Base-by-base conservation (phyloP, 2,797 vertebrate genomes). In the Pogoniulus pusillus region DNA sequence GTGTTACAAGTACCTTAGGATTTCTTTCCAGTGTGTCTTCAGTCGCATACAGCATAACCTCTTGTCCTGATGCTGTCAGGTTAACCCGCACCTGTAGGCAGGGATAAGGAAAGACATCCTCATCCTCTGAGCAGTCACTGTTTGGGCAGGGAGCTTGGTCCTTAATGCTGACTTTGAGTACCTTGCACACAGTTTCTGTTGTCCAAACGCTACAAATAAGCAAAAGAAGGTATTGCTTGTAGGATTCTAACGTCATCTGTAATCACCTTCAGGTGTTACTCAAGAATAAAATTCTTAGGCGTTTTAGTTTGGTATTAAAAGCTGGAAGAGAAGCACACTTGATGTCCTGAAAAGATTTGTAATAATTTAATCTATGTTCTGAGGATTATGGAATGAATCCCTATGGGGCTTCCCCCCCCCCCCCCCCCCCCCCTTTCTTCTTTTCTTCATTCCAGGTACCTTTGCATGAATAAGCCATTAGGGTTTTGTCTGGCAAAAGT, bases 71-170 rank as follows among this genome's bases (percentile, higher is more conserved):
- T 7, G 87, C 68, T 17, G 97, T 97, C 60, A 97, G 93, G 4
- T 97, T 97, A 91, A 98, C 97, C 96, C 96, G 96, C 58, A 97
- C 93, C n/a, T 96, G 88, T 7, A 98, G 95, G 53, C 97, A 98
- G 0, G 97, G 97, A 19, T 97, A 98, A 43, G 86, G 96, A 71
- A 96, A 96, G 71, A 68, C 80, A 24, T 92, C 96, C 76, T 95
- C 96, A 12, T 94, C 89, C 22, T 88, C 82, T 8, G 80, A 82
- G 63, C 86, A 94, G 41, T 94, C 10, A 3, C 82, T 59, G 15
- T 89, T 89, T 12, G 60, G 16, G 41, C 86, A 91, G 26, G 62
- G 89, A 68, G 77, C 91, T 58, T 96, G 82, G 35, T 97, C 93
- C 57, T 93, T 93, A 84, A 98, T 94, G 93, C 47, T 93, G 79